A percentile compares a stretch with the other conserved stretches of the same genome.
Conservation (phyloP, 2,888 invertebrate species). For the Rhimphoctona megacephalus region DNA sequence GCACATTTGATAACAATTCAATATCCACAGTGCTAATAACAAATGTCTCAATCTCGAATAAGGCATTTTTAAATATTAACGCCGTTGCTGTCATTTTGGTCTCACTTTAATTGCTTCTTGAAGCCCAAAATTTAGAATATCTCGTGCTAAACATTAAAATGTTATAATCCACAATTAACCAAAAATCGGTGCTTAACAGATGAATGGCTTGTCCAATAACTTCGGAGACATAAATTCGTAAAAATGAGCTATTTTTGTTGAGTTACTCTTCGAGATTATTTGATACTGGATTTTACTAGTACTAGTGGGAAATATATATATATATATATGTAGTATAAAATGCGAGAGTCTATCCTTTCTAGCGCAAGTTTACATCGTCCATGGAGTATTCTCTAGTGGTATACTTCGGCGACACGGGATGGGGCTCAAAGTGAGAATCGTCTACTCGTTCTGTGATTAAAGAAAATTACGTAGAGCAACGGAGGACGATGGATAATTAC, state of each 20-base stretch:
- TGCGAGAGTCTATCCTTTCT: not conserved
- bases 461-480: conserved; percentile 82
- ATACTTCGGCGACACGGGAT: conserved; percentile 3
- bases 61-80: too few relatives aligned
- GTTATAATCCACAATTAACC: too few relatives aligned
- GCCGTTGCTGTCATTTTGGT: too few relatives aligned
- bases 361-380: conserved; percentile 12
- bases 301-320: not conserved
- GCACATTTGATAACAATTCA: too few relatives aligned
- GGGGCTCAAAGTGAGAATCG: conserved; percentile 22
- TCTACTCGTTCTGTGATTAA: conserved; percentile 81
- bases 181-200: too few relatives aligned
- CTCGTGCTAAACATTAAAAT: too few relatives aligned
- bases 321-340: conserved; percentile 15
- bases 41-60: too few relatives aligned
- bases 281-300: not conserved
- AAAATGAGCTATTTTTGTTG: not conserved
- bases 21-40: too few relatives aligned
- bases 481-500: conserved; percentile 80
- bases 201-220: too few relatives aligned
- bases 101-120: too few relatives aligned
- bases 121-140: too few relatives aligned
- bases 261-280: not conserved
- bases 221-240: not conserved
- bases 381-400: conserved; percentile 16